Evolutionary conservation across 1,140 invertebrate species (phyloP), one percentile per base, ranked within the genome.

Genomic region (Meloidogyne hapla): DNA sequence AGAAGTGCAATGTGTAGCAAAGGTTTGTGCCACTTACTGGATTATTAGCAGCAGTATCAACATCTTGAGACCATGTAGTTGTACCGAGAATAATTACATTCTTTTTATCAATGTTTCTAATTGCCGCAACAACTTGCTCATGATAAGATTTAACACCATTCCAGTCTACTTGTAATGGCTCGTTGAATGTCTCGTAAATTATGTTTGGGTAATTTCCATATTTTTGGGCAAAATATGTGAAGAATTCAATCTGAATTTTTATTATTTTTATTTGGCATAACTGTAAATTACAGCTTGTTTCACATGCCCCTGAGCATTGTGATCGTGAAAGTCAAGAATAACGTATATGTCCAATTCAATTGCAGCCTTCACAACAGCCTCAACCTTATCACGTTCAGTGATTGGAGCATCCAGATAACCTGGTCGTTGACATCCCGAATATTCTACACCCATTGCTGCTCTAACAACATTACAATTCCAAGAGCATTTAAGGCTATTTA

Each of bases 21-120:
- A 76, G 33, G 33, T 76, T 76, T 8, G 66, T 2, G 1, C 45
- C 74, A 1, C 18, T 25, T n/a, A 76, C 63, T 10, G 74, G 74
- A 62, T 71, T 71, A 0, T 23, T n/a, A 25, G 74, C 2, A 38
- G 74, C 74, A 18, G 2, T 40, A 62, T 76, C 74, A 28, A 76
- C 74, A 9, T 75, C 64, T 21, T 62, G 61, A 15, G 65, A 75
- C 73, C 73, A 75, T 13, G 26, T 75, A 48, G 63, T 42, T 26
- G 73, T 75, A 15, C 75, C 75, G 10, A 69, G 42, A 42, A 76
- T 74, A 45, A 76, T 76, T 13, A 76, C 38, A 63, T 76, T 76
- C n/a, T 75, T 76, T 15, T 6, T 74, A 21, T 76, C 75, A 42
- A 40, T 5, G n/a, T 61, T 23, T 25, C 75, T 64, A 63, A 76